These are phyloP conservation scores for Cyrtodaria siliqua DNA, from an alignment of 2,888 invertebrate species.

Conservation along the genomic window DNA sequence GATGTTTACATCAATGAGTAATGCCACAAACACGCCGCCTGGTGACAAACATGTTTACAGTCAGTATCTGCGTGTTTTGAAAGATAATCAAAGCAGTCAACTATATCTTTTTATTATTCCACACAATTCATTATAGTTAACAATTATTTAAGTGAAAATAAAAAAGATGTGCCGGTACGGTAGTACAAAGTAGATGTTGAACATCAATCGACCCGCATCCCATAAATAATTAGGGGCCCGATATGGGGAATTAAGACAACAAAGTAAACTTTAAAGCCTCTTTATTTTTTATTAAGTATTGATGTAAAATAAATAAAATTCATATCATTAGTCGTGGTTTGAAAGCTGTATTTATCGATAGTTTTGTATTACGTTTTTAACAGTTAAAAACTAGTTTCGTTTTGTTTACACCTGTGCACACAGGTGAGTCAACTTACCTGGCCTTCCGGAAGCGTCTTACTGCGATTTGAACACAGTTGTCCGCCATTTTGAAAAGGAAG, in stretches of 20 bases:
- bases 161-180: no score
- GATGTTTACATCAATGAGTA: slow-evolving; percentile 38
- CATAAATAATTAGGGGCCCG: slow-evolving; percentile 6
- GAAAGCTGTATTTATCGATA: no score
- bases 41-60: slow-evolving; percentile 12
- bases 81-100: background rate
- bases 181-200: no score
- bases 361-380: no score
- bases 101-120: background rate
- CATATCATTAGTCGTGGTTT: no score
- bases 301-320: no score
- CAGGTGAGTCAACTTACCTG: slow-evolving; percentile 45
- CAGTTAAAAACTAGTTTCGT: no score
- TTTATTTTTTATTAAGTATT: background rate
- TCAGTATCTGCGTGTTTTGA: background rate
- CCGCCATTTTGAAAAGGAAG: slow-evolving; percentile 78
- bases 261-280: background rate
- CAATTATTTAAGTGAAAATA: no score
- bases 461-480: slow-evolving; percentile 58
- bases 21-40: slow-evolving; percentile 41
- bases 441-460: slow-evolving; percentile 60
- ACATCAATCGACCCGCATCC: slow-evolving; percentile 4
- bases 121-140: background rate
- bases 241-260: background rate
- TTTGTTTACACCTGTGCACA: slow-evolving; percentile 22